These are phyloP conservation scores for Pristiophorus japonicus DNA, from an alignment of 2,113 vertebrate species.

Conservation along the genomic window DNA sequence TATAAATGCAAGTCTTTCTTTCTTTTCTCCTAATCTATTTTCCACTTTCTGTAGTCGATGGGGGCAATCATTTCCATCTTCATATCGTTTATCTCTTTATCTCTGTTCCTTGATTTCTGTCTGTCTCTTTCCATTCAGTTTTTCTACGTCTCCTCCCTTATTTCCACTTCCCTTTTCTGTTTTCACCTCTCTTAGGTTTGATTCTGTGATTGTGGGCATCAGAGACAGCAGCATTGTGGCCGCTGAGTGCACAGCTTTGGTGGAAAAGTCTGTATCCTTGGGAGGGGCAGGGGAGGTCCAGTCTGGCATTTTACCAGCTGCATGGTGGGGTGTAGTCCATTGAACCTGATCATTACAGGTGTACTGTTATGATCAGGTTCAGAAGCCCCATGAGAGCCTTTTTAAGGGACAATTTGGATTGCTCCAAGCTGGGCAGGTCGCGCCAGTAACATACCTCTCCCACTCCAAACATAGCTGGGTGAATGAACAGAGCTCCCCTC, in stretches of 20 bases:
- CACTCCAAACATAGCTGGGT: neutral
- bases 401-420: neutral
- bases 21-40: neutral
- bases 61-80: neutral
- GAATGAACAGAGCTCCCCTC: neutral
- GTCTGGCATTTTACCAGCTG: neutral
- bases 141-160: neutral
- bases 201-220: neutral
- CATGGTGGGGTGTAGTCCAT: neutral
- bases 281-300: neutral
- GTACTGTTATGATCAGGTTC: neutral
- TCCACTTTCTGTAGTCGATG: neutral
- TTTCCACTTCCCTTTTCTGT: neutral
- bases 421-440: neutral
- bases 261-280: neutral
- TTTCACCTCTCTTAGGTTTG: neutral
- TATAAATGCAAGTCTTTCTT: no score
- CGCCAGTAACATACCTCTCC: neutral
- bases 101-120: neutral
- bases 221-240: neutral
- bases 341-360: no score
- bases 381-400: neutral
- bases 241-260: no score
- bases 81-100: no score
- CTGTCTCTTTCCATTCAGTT: neutral